Percentiles rank a stretch among this genome's conserved stretches.
Evolutionary conservation across 2,888 invertebrate genomes (phyloP).

Genomic region (Himalopsyche tibetana): DNA sequence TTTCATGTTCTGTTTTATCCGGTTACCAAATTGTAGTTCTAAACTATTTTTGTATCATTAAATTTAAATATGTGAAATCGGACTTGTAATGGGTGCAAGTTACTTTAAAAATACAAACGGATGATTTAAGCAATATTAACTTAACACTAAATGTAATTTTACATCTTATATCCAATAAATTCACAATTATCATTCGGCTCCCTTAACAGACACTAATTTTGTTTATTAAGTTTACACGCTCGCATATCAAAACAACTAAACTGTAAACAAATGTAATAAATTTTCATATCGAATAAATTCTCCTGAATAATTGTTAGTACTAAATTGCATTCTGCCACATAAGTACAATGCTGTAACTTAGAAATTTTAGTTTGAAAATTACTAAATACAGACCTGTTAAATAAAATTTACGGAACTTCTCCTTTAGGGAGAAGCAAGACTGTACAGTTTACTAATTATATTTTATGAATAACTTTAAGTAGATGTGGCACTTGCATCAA

Average conservation of each 20-base stretch:
- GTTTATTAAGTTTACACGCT: background rate
- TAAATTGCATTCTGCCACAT: background rate
- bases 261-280: background rate
- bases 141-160: no score
- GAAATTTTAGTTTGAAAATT: background rate
- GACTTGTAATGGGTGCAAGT: no score
- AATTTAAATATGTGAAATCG: no score
- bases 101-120: no score
- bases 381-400: background rate
- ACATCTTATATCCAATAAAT: no score
- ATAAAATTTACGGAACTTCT: background rate
- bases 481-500: background rate
- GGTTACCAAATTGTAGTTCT: no score
- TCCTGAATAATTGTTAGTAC: background rate
- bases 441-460: background rate
- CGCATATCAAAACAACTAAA: background rate
- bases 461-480: background rate
- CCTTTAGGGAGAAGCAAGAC: background rate
- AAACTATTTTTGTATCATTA: no score
- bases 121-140: no score
- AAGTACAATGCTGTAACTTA: background rate
- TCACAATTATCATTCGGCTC: background rate
- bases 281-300: slow-evolving; percentile 15
- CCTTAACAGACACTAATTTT: background rate
- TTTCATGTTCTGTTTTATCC: no score